These are phyloP conservation scores for Pammene fasciana DNA, from an alignment of 2,888 invertebrate species.

Conservation along the genomic window DNA sequence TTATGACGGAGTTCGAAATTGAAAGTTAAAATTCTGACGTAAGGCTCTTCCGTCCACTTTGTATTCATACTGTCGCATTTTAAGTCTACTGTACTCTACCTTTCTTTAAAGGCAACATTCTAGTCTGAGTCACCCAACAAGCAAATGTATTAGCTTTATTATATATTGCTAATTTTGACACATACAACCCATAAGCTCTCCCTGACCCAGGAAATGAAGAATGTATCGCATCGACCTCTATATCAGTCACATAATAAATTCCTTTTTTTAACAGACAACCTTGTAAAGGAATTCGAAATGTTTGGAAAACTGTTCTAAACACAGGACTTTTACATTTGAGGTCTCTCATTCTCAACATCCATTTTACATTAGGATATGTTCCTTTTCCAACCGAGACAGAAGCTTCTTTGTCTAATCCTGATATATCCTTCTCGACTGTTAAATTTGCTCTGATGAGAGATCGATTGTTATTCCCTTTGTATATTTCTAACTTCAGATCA, in stretches of 20 bases:
- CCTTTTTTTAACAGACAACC: slow-evolving; percentile 16
- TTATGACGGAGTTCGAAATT: too few relatives aligned
- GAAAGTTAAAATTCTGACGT: too few relatives aligned
- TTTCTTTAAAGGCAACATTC: neutral
- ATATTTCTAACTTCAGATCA: neutral
- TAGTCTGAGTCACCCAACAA: neutral
- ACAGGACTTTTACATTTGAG: neutral
- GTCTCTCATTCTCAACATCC: neutral
- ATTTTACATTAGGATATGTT: neutral
- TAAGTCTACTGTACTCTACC: neutral
- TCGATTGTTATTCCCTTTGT: neutral
- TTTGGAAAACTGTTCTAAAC: neutral
- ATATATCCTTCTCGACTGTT: slow-evolving; percentile 7
- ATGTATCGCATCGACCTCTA: slow-evolving; percentile 13
- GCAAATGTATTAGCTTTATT: neutral
- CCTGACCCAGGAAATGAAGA: neutral
- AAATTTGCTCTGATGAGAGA: neutral
- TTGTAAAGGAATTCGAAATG: neutral
- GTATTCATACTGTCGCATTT: too few relatives aligned
- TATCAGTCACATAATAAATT: neutral
- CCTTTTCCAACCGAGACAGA: neutral
- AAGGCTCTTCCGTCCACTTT: too few relatives aligned
- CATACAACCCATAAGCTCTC: neutral
- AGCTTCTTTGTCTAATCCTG: neutral
- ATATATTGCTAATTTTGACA: neutral